Base-by-base conservation (phyloP, 2,888 invertebrate genomes). In the Cephus rjabovi region DNA sequence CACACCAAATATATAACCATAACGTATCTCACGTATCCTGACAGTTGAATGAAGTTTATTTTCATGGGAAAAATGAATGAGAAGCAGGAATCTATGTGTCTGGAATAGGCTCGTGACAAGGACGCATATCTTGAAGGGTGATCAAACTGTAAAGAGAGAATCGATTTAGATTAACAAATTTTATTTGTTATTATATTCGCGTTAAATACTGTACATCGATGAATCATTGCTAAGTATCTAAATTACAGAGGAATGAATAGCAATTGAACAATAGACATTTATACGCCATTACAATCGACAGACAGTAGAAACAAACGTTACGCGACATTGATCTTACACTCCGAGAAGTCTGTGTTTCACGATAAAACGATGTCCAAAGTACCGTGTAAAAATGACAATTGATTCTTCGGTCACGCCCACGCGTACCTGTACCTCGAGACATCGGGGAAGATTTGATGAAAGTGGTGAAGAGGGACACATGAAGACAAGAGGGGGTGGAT, bases 141-240 rank as follows among this genome's bases (percentile, higher is more conserved):
- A 56, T 40, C 1, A 56, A 23, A 56, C 56, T 56, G 23, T 23
- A 56, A 56, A 56, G 56, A 23, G 23, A 56, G 56, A 23, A 56
- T 71, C 30, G 30, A n/a, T 12, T 34, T 74, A 37, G 73, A 74
- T 77, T 84, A 84, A 85, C 79, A 85, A 86, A 86, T 84, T 79
- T 81, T 80, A 81, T 87, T 86, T 83, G 80, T 85, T 82, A 84
- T 85, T 81, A 84, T 79, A 82, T 79, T 79, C 79, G 68, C 79
- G 82, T 84, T 82, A 85, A 86, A 86, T 86, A 86, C 87, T 86
- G 86, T 87, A 87, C 83, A 86, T 83, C 73, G 68, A 82, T 80
- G 77, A 77, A 77, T 86, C 69, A 56, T 75, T 37, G 56, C 76
- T 73, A 33, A 78, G 80, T 76, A 79, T 81, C 77, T 82, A 81